Conservation (phyloP, 2,797 vertebrate genomes). For the Anguilla megastoma region DNA sequence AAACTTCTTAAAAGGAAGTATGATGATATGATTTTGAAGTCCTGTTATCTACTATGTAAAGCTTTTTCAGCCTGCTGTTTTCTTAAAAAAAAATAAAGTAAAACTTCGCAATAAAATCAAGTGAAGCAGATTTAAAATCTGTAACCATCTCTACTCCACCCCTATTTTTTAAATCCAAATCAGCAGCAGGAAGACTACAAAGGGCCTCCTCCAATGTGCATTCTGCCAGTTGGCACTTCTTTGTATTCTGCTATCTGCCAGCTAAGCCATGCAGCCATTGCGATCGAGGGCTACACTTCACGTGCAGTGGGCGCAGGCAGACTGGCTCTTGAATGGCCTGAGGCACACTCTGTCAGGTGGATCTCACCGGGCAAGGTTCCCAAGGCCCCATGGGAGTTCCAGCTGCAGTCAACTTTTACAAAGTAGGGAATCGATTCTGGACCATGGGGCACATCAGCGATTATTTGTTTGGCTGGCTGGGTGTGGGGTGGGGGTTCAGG, state of each 20-base stretch:
- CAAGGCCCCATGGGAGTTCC: background rate
- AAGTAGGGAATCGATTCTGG: background rate
- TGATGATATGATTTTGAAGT: slow-evolving; percentile 12
- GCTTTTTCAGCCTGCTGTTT: slow-evolving; percentile 60
- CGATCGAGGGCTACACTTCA: background rate
- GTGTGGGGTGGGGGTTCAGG: no score
- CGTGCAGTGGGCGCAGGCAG: background rate
- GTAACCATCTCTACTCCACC: background rate
- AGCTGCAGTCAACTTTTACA: background rate
- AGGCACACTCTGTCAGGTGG: background rate
- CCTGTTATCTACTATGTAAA: slow-evolving; percentile 22
- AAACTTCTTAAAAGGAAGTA: background rate
- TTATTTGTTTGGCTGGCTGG: no score
- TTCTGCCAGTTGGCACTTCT: background rate
- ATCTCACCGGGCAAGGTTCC: background rate
- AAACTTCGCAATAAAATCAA: slow-evolving; percentile 53
- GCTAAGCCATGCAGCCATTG: background rate
- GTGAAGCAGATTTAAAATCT: background rate
- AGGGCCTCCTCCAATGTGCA: background rate
- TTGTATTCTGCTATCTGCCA: background rate
- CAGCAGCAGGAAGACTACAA: background rate
- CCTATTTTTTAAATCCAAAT: background rate
- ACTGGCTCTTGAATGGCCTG: background rate
- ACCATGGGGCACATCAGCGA: background rate
- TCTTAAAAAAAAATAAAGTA: slow-evolving; percentile 50